Conservation (phyloP, 2,113 vertebrate species). For the Camelus dromedarius region DNA sequence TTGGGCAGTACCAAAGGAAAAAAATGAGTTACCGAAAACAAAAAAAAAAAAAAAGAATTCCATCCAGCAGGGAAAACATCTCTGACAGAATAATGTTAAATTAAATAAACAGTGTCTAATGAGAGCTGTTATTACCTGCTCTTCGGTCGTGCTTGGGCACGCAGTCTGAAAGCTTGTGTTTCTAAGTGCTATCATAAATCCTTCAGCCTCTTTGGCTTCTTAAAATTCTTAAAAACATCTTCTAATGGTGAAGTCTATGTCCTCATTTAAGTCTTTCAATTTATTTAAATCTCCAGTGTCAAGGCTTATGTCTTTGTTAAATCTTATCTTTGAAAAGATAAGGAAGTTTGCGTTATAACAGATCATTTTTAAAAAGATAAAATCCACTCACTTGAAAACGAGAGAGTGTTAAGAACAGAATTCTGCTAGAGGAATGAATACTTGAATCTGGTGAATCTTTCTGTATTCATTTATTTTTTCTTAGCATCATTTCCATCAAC, state of each 20-base stretch:
- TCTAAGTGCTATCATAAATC: constrained; percentile 86
- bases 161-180: constrained; percentile 81
- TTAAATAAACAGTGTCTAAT: constrained; percentile 88
- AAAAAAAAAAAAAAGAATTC: constrained; percentile 65
- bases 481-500: not conserved
- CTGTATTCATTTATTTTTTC: not conserved
- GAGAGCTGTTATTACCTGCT: constrained; percentile 88
- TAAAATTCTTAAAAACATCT: constrained; percentile 81
- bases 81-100: constrained; percentile 86
- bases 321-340: constrained; percentile 66
- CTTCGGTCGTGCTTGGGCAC: constrained; percentile 84
- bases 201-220: constrained; percentile 83
- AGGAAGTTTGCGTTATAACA: constrained; percentile 42
- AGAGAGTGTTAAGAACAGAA: not conserved
- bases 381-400: constrained; percentile 38
- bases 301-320: constrained; percentile 68
- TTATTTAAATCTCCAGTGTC: constrained; percentile 50
- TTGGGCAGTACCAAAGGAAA: constrained; percentile 63
- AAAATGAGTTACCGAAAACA: not conserved
- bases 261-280: constrained; percentile 41
- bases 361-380: constrained; percentile 24
- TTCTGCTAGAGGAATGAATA: not conserved
- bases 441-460: not conserved
- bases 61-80: constrained; percentile 82
- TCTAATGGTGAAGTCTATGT: constrained; percentile 67